These are phyloP conservation scores for Papilio helenus DNA, from an alignment of 1,140 invertebrate species.

Conservation along the genomic window DNA sequence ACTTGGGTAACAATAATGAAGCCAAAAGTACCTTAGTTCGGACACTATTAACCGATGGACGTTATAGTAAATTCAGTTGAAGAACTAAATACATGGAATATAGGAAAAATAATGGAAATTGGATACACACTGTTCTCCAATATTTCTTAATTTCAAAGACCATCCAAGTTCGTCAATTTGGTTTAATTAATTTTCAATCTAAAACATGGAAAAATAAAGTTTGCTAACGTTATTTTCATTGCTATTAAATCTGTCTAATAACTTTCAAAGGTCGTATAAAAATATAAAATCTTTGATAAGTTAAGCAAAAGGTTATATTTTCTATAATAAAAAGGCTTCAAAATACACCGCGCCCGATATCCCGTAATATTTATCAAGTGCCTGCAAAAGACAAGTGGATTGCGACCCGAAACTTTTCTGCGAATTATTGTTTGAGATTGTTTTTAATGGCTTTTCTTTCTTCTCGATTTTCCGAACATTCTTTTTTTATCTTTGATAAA, in stretches of 20 bases:
- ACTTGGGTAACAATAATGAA: too few relatives aligned
- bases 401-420: conserved; percentile 48
- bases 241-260: background rate
- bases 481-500: conserved; percentile 41
- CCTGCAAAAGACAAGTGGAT: conserved; percentile 53
- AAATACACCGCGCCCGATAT: background rate
- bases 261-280: background rate
- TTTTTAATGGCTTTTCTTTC: conserved; percentile 67
- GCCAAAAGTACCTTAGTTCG: too few relatives aligned
- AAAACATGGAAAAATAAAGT: background rate
- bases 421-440: conserved; percentile 69
- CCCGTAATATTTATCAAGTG: conserved; percentile 48
- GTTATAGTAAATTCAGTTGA: too few relatives aligned
- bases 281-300: conserved; percentile 28
- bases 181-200: background rate
- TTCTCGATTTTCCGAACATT: conserved; percentile 45
- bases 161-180: background rate
- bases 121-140: too few relatives aligned
- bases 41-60: too few relatives aligned
- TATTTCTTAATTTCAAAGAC: background rate
- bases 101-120: too few relatives aligned
- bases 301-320: conserved; percentile 5
- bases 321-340: conserved; percentile 19
- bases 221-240: background rate
- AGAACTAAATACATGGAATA: too few relatives aligned